phyloP scores from a whole-genome alignment of 2,888 invertebrate species.

The Fabriciana adippe region DNA sequence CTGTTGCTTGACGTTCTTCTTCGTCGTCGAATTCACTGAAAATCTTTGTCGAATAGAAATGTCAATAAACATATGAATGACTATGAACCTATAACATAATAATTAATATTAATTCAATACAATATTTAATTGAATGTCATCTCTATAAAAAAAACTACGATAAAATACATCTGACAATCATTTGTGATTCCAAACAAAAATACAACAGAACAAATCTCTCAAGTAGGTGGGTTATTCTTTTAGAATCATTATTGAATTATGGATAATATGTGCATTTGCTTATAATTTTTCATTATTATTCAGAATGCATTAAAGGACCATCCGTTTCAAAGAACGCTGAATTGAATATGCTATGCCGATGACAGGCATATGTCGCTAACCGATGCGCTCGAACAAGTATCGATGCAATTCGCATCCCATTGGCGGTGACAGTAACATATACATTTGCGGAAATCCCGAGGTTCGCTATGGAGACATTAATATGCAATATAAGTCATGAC shows the following conservation, averaged over 20 bases:
- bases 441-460: conserved; percentile 2
- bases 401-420: conserved; percentile 19
- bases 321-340: conserved; percentile 32
- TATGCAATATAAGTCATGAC: conserved; percentile 17
- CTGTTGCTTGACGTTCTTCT: too few species aligned
- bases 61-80: too few species aligned
- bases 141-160: too few species aligned
- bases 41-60: too few species aligned
- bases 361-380: conserved; percentile 32
- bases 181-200: too few species aligned
- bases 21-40: too few species aligned
- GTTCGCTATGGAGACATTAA: conserved; percentile 4
- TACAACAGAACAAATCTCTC: not conserved
- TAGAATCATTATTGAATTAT: conserved; percentile 2
- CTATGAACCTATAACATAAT: too few species aligned
- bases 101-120: too few species aligned
- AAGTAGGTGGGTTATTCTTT: not conserved
- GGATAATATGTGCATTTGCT: conserved; percentile 8
- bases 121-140: too few species aligned
- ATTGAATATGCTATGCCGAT: conserved; percentile 39
- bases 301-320: conserved; percentile 32
- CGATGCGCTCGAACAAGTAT: conserved; percentile 31
- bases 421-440: conserved; percentile 19
- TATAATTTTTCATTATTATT: conserved; percentile 32
- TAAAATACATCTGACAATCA: too few species aligned